Evolutionary conservation across 2,113 vertebrate species (phyloP).

Genomic region (Cryptotis parvus): DNA sequence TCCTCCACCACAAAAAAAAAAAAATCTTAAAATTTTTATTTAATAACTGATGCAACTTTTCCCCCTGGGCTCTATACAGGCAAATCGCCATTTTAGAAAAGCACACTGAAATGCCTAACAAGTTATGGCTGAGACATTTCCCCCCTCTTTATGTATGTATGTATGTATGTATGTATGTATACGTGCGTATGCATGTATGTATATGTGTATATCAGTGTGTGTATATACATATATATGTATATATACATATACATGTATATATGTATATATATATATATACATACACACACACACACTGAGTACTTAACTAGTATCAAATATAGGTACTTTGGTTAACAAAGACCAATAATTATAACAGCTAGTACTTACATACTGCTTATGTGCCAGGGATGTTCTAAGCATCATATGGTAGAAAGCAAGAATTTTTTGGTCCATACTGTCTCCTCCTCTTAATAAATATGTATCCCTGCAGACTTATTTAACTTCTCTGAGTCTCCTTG

Average conservation of each 20-base stretch:
- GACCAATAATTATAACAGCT: slow-evolving; percentile 44
- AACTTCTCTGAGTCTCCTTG: slow-evolving; percentile 55
- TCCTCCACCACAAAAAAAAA: too few relatives aligned
- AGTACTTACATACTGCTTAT: slow-evolving; percentile 62
- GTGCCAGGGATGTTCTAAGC: slow-evolving; percentile 64
- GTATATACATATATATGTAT: too few relatives aligned
- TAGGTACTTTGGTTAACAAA: slow-evolving; percentile 53
- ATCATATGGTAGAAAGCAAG: slow-evolving; percentile 58
- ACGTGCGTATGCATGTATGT: too few relatives aligned
- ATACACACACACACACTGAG: too few relatives aligned
- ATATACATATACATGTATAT: too few relatives aligned
- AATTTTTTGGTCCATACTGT: slow-evolving; percentile 67
- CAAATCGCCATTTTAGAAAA: slow-evolving; percentile 47
- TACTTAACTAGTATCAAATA: slow-evolving; percentile 45
- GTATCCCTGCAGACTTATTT: slow-evolving; percentile 60
- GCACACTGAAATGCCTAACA: not conserved
- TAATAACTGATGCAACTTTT: slow-evolving; percentile 14
- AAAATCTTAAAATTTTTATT: not conserved
- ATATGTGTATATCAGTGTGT: too few relatives aligned
- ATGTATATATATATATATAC: too few relatives aligned
- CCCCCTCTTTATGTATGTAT: not conserved
- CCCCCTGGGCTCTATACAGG: slow-evolving; percentile 27
- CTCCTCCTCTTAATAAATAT: slow-evolving; percentile 49
- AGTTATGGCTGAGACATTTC: too few relatives aligned
- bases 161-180: too few relatives aligned